phyloP scores from a whole-genome alignment of 2,797 vertebrate species.

The Spea hammondii region DNA sequence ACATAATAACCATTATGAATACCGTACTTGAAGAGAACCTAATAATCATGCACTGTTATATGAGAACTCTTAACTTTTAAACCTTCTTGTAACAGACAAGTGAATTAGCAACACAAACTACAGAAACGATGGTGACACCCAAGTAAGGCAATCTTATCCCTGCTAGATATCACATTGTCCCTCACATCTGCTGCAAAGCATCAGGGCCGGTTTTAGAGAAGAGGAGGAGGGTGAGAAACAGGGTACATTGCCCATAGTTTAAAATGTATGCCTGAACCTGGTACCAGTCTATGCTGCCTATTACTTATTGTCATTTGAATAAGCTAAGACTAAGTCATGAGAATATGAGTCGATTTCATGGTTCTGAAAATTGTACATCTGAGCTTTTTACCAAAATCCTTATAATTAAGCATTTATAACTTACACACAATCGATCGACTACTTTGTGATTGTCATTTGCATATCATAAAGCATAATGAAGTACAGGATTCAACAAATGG shows the following conservation, averaged over 20 bases:
- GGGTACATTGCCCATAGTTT: not conserved
- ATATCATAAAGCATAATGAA: no score
- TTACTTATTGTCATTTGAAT: no score
- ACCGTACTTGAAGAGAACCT: not conserved
- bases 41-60: constrained; percentile 8
- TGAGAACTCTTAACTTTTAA: constrained; percentile 28
- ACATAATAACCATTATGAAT: not conserved
- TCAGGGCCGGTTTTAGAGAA: not conserved
- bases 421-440: no score
- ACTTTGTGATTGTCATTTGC: no score
- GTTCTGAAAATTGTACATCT: no score
- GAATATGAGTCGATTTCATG: no score
- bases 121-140: constrained; percentile 2
- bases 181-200: constrained; percentile 22
- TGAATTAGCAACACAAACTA: constrained; percentile 28
- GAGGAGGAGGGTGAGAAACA: not conserved
- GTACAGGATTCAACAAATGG: no score
- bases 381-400: no score
- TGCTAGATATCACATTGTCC: constrained; percentile 39
- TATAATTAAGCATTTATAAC: no score
- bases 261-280: no score
- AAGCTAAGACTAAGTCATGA: no score
- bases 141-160: constrained; percentile 25
- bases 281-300: no score
- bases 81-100: constrained; percentile 29